Evolutionary conservation across 2,797 vertebrate species (phyloP).

Genomic region (Diplodus puntazzo): DNA sequence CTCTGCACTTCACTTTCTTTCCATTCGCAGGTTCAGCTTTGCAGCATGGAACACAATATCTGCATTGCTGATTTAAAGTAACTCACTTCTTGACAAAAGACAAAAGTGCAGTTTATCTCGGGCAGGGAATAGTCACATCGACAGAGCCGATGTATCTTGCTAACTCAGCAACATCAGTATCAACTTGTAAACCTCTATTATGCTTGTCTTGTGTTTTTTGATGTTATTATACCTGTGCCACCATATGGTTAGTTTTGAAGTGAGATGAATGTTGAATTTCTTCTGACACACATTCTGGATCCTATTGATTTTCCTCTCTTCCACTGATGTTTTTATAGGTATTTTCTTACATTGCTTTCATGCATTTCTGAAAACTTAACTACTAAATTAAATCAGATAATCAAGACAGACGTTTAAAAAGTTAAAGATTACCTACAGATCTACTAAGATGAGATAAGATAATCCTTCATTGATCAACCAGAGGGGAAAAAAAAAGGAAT

Average conservation of each 20-base stretch:
- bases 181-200: slow-evolving; percentile 16
- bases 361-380: background rate
- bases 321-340: background rate
- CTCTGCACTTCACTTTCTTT: slow-evolving; percentile 17
- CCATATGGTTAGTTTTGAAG: slow-evolving; percentile 3
- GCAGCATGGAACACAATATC: slow-evolving; percentile 21
- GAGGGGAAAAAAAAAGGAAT: background rate
- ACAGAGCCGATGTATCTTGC: slow-evolving; percentile 21
- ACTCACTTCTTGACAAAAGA: slow-evolving; percentile 33
- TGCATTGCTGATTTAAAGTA: slow-evolving; percentile 42
- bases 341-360: background rate
- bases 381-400: background rate
- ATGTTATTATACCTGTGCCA: slow-evolving; percentile 7
- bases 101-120: slow-evolving; percentile 16
- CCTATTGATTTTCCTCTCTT: background rate
- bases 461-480: background rate
- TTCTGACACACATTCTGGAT: background rate
- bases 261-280: background rate
- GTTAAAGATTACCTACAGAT: background rate
- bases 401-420: background rate
- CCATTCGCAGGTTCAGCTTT: slow-evolving; percentile 24
- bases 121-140: slow-evolving; percentile 37
- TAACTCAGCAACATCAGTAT: slow-evolving; percentile 22
- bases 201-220: slow-evolving; percentile 7
- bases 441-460: background rate